These are phyloP conservation scores for Shinisaurus crocodilurus DNA, from an alignment of 2,113 vertebrate genomes.

Conservation along the genomic window DNA sequence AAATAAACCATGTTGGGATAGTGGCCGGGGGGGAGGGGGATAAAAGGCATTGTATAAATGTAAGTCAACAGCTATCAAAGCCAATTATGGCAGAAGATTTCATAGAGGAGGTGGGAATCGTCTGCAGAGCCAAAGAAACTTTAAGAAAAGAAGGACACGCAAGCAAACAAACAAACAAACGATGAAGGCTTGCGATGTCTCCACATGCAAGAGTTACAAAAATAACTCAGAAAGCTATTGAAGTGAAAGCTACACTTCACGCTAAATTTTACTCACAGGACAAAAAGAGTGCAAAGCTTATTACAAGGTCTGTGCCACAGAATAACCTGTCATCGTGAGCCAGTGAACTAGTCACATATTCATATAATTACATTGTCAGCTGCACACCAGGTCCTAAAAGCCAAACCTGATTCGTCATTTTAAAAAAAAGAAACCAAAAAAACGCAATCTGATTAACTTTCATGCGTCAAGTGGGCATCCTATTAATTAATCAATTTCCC, in stretches of 20 bases:
- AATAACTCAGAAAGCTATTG: constrained; percentile 42
- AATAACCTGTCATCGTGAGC: constrained; percentile 67
- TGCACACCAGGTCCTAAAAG: neutral
- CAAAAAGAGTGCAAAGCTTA: constrained; percentile 29
- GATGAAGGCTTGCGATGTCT: constrained; percentile 9
- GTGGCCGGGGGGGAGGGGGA: too few relatives aligned
- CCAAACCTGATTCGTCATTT: neutral
- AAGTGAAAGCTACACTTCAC: constrained; percentile 21
- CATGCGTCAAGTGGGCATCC: neutral
- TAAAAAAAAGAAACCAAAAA: neutral
- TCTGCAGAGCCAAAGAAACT: constrained; percentile 27
- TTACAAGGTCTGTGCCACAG: constrained; percentile 51
- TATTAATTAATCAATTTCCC: neutral
- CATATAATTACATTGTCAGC: neutral
- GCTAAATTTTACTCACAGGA: constrained; percentile 12
- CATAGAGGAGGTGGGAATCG: neutral
- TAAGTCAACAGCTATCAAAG: constrained; percentile 49
- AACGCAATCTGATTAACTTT: neutral
- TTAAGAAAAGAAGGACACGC: neutral
- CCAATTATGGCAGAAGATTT: constrained; percentile 44
- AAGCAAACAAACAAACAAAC: neutral
- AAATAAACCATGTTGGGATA: constrained; percentile 63
- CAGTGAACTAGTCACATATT: constrained; percentile 60
- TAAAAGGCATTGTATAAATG: constrained; percentile 55
- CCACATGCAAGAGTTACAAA: constrained; percentile 48